A percentile compares a stretch with the other conserved stretches of the same genome.
Evolutionary conservation across 2,113 vertebrate species (phyloP).

Genomic region (Chloropsis hardwickii): DNA sequence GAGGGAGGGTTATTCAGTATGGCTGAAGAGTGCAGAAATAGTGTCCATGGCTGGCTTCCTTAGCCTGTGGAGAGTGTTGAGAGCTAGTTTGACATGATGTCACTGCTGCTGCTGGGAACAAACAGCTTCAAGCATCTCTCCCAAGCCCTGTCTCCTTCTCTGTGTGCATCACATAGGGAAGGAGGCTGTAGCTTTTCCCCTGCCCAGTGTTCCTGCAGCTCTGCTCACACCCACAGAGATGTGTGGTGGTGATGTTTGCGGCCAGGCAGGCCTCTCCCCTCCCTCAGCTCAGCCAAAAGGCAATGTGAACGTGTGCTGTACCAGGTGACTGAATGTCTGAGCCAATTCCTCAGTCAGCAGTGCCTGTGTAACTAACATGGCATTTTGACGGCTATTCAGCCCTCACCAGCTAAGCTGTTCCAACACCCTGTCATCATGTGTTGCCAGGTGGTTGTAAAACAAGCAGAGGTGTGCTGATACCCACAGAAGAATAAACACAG

Average conservation of each 20-base stretch:
- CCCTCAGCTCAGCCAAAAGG: not conserved
- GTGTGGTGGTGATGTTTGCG: not conserved
- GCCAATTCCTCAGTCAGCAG: constrained; percentile 57
- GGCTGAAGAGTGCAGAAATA: not conserved
- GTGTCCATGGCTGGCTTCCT: not conserved
- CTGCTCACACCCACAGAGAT: not conserved
- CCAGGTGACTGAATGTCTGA: constrained; percentile 44
- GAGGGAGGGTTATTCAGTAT: not conserved
- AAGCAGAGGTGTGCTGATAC: constrained; percentile 16
- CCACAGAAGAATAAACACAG: constrained; percentile 5
- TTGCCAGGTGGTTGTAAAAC: constrained; percentile 61
- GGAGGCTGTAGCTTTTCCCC: not conserved
- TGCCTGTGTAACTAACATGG: constrained; percentile 27
- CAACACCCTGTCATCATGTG: constrained; percentile 29
- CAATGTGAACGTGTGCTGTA: not conserved
- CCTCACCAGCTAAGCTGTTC: constrained; percentile 38
- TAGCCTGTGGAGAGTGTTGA: not conserved
- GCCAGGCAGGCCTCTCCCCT: not conserved
- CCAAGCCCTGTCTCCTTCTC: not conserved
- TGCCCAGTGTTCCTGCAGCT: not conserved
- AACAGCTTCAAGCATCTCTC: not conserved
- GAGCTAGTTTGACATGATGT: not conserved
- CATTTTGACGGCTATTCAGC: constrained; percentile 46
- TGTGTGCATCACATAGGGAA: not conserved
- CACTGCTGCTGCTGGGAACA: not conserved